Evolutionary conservation across 2,113 vertebrate species (phyloP).

Genomic region (Zingel zingel): DNA sequence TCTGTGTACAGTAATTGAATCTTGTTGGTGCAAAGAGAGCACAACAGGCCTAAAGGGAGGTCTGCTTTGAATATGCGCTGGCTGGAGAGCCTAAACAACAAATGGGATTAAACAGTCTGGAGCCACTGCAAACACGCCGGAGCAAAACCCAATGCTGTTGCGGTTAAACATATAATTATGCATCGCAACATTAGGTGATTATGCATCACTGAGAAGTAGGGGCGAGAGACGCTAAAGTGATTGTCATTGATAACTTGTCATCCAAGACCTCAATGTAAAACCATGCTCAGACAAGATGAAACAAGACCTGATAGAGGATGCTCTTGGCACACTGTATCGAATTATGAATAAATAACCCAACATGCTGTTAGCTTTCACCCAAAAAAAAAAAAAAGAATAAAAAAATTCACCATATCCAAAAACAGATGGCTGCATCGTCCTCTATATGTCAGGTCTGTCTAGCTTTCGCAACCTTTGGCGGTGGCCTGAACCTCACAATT

Average conservation of each 20-base stretch:
- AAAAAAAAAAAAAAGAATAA: conserved; percentile 11
- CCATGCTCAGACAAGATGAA: neutral
- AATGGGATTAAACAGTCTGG: conserved; percentile 67
- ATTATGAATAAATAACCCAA: conserved; percentile 81
- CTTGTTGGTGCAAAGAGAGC: conserved; percentile 51
- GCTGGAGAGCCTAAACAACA: conserved; percentile 51
- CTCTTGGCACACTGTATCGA: conserved; percentile 67
- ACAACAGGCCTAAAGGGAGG: conserved; percentile 49
- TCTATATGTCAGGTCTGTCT: conserved; percentile 62
- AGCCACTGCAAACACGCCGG: conserved; percentile 46
- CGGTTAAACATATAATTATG: conserved; percentile 48
- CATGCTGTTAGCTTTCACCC: conserved; percentile 71
- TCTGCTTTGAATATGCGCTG: conserved; percentile 60
- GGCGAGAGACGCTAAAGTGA: conserved; percentile 39
- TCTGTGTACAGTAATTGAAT: conserved; percentile 63
- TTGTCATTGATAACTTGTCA: conserved; percentile 29
- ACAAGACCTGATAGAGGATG: conserved; percentile 41
- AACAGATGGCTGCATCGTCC: conserved; percentile 75
- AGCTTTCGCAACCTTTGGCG: conserved; percentile 56
- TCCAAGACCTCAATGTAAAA: conserved; percentile 9
- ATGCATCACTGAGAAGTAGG: conserved; percentile 30
- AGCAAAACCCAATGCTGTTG: conserved; percentile 7
- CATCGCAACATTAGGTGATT: conserved; percentile 36
- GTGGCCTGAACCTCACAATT: conserved; percentile 25
- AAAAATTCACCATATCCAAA: conserved; percentile 21